Evolutionary conservation across 2,113 vertebrate species (phyloP).

Genomic region (Elaphurus davidianus): DNA sequence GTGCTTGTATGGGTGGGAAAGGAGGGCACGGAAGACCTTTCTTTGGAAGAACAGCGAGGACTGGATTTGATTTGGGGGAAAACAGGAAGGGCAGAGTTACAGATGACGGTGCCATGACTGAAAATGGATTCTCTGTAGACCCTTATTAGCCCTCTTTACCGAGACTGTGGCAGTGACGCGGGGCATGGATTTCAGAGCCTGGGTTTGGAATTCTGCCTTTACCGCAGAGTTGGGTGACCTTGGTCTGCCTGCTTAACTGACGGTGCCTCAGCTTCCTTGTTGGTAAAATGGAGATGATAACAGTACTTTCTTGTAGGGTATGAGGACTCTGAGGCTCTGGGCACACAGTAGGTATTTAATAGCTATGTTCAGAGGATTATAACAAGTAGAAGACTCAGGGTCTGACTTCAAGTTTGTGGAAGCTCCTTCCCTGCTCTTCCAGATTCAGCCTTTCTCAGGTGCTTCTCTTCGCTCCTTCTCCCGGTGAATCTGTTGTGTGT

Average conservation of each 20-base stretch:
- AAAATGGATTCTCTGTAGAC: neutral
- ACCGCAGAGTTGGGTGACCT: neutral
- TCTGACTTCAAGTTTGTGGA: neutral
- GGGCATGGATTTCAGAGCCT: neutral
- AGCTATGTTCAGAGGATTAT: neutral
- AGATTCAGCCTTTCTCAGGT: neutral
- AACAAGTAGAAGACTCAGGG: neutral
- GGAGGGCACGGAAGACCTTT: neutral
- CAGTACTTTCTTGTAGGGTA: neutral
- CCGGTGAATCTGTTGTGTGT: neutral
- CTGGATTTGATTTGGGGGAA: neutral
- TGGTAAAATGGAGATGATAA: neutral
- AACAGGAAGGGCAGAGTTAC: neutral
- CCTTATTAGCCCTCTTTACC: neutral
- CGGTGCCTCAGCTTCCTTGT: neutral
- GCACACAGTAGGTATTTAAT: neutral
- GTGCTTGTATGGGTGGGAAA: neutral
- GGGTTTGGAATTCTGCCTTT: neutral
- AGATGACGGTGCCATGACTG: neutral
- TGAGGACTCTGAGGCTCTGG: neutral
- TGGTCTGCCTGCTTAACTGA: neutral
- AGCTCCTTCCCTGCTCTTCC: neutral
- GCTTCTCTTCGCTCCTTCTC: neutral
- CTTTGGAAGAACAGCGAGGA: neutral
- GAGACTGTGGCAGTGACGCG: too few species aligned